Conservation (phyloP, 2,113 vertebrate genomes). For the Pseudopipra pipra region DNA sequence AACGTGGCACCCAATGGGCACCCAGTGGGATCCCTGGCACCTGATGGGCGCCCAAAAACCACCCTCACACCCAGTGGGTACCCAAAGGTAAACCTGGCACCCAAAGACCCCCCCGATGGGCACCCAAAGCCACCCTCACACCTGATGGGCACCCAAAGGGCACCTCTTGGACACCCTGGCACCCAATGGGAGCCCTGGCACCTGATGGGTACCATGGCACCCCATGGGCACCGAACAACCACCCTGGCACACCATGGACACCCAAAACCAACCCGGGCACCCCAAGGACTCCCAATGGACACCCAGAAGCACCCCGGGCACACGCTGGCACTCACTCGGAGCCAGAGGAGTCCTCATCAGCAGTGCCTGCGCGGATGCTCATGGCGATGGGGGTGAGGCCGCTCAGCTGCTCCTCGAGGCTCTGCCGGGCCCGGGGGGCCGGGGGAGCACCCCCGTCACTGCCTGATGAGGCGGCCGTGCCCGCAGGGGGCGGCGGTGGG, state of each 20-base stretch:
- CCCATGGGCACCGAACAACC: background rate
- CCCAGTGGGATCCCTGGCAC: background rate
- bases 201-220: background rate
- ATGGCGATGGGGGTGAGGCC: conserved; percentile 82
- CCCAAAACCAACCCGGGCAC: background rate
- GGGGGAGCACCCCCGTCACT: conserved; percentile 46
- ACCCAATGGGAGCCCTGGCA: background rate
- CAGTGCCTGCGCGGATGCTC: conserved; percentile 85
- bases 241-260: too few species aligned
- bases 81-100: background rate
- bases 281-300: background rate
- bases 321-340: conserved; percentile 86
- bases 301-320: background rate
- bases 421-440: conserved; percentile 58
- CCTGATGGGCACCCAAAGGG: background rate
- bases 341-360: conserved; percentile 90
- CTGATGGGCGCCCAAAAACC: background rate
- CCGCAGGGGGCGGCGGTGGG: background rate
- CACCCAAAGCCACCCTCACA: background rate
- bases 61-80: too few species aligned
- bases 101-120: background rate
- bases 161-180: too few species aligned
- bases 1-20: too few species aligned
- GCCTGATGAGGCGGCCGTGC: conserved; percentile 70
- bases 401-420: conserved; percentile 78